Conservation (phyloP, 1,140 invertebrate genomes). For the Nephotettix cincticeps region DNA sequence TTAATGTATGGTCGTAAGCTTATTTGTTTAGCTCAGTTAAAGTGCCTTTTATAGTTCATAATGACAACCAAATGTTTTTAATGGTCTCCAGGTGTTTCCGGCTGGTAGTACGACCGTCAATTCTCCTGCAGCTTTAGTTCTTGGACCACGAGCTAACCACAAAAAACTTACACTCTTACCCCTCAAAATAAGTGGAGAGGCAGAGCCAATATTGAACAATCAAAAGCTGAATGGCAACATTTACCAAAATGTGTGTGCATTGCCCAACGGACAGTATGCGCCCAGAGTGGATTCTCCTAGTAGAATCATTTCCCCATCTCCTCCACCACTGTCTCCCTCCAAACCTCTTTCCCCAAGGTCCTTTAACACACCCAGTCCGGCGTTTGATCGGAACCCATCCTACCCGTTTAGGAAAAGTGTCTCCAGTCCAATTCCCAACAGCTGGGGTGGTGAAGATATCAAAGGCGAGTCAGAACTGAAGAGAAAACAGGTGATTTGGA, state of each 20-base stretch:
- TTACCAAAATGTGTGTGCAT: conserved; percentile 27
- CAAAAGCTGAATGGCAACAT: conserved; percentile 14
- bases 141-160: conserved; percentile 48
- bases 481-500: conserved; percentile 46
- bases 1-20: no score
- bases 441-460: conserved; percentile 38
- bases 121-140: conserved; percentile 74
- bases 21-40: no score
- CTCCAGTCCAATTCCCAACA: conserved; percentile 35
- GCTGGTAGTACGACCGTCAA: conserved; percentile 73
- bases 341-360: background rate
- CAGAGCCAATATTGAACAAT: background rate
- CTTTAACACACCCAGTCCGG: conserved; percentile 33
- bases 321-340: background rate
- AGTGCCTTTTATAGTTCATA: no score
- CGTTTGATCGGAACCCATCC: conserved; percentile 34
- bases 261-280: conserved; percentile 22
- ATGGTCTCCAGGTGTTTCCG: conserved; percentile 60
- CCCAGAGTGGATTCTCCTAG: conserved; percentile 10
- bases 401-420: conserved; percentile 15
- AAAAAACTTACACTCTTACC: background rate
- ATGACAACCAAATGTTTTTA: no score
- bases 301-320: background rate
- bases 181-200: background rate
- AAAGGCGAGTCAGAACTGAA: conserved; percentile 52